Base-by-base conservation (phyloP, 1,140 invertebrate genomes). In the Halictus rubicundus region DNA sequence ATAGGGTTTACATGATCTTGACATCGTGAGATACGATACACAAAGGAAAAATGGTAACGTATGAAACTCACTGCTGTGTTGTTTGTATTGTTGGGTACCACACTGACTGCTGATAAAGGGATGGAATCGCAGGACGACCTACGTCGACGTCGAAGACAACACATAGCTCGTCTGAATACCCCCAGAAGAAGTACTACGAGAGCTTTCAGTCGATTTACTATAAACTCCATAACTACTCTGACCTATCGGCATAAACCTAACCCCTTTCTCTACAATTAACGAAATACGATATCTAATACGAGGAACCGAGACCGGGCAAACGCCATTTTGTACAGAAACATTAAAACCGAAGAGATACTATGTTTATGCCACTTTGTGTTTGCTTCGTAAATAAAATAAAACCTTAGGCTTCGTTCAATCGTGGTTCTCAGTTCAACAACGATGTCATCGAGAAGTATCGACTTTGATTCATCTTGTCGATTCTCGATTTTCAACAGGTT, bases 111-210 rank as follows among this genome's bases (percentile, higher is more conserved):
- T 3, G 94, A 94, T 63, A 95, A 88, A 0, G 94, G 94, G 32
- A 94, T 92, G 0, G 91, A 91, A 79, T 94, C 94, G 69, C 91
- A 92, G 4, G 92, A 94, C 5, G 91, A 91, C 82, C 93, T 90
- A 88, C 94, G 89, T 84, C 94, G 88, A 68, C 93, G 89, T 49
- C 94, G 91, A 49, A 95, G 90, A 86, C 94, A 95, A 83, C 94
- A 94, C 87, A 95, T 90, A 0, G 94, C 94, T 32, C 93, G 89
- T 71, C 92, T 92, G 49, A 94, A 92, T 49, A 93, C 79, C 21
- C 92, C 93, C 37, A 94, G 59, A 6, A 94, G 68, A 66, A 94
- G 54, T 10, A 94, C 80, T 68, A 94, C 66, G 21, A 94, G 84
- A 9, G 92, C 91, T 90, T 94, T 94, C 0, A 95, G 37, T 57